These are phyloP conservation scores for Melipona bicolor DNA, from an alignment of 2,888 invertebrate species.

Conservation along the genomic window DNA sequence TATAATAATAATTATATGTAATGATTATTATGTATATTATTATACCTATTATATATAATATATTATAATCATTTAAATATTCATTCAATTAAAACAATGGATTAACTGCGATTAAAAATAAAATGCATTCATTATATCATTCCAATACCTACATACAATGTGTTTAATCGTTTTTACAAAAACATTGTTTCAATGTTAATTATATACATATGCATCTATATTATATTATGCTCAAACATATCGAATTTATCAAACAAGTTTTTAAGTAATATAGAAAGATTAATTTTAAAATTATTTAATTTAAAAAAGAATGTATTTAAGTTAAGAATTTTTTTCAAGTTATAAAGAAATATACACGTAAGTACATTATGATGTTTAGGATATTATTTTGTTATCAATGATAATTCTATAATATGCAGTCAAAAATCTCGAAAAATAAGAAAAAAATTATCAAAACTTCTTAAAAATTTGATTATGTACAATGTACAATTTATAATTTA, in stretches of 20 bases:
- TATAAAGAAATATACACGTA: neutral
- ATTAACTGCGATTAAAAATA: too few relatives aligned
- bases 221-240: too few relatives aligned
- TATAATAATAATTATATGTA: neutral
- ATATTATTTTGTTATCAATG: neutral
- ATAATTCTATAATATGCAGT: neutral
- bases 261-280: constrained; percentile 21
- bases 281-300: neutral
- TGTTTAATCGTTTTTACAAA: too few relatives aligned
- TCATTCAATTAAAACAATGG: too few relatives aligned
- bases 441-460: neutral
- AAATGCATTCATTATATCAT: too few relatives aligned
- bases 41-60: too few relatives aligned
- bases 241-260: constrained; percentile 39
- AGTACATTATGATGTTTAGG: too few relatives aligned
- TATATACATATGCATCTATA: too few relatives aligned
- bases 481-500: neutral
- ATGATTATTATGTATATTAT: neutral
- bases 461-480: constrained; percentile 33
- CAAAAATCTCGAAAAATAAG: neutral
- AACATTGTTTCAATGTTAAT: too few relatives aligned
- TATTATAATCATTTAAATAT: too few relatives aligned
- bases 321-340: too few relatives aligned
- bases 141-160: too few relatives aligned
- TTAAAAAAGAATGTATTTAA: neutral